Percentiles rank a stretch among this genome's conserved stretches.
Conservation (phyloP, 2,797 vertebrate species). For the Premnoplex brunnescens region DNA sequence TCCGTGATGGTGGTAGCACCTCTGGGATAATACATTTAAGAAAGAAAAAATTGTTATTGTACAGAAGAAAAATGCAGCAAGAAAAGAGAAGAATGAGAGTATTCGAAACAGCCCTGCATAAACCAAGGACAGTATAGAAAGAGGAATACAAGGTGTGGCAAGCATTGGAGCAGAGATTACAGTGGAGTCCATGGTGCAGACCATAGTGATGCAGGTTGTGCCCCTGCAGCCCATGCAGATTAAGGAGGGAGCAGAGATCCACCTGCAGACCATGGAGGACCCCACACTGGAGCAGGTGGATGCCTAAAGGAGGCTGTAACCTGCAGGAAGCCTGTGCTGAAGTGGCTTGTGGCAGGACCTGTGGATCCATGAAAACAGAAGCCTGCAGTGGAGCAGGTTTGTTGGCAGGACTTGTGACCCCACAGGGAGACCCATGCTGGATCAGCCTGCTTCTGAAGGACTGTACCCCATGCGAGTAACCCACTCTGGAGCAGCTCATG, state of each 20-base stretch:
- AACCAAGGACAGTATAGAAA: background rate
- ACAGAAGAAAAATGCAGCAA: background rate
- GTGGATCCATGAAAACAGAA: background rate
- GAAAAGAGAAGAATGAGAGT: background rate
- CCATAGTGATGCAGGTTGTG: background rate
- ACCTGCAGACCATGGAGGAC: background rate
- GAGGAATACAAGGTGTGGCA: background rate
- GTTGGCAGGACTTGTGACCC: background rate
- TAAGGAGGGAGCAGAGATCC: no score
- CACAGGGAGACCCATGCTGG: background rate
- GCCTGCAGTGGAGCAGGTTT: background rate
- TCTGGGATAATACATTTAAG: background rate
- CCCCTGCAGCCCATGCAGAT: background rate
- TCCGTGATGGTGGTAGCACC: background rate
- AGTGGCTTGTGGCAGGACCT: background rate
- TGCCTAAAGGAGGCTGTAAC: background rate
- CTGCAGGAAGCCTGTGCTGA: background rate
- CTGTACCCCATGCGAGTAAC: background rate
- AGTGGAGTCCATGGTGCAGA: background rate
- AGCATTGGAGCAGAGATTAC: background rate
- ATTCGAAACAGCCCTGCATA: background rate
- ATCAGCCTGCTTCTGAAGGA: background rate
- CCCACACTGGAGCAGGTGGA: background rate
- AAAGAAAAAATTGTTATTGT: background rate
- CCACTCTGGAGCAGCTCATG: background rate